These are phyloP conservation scores for Philonicus albiceps DNA, from an alignment of 2,888 invertebrate genomes.

Conservation along the genomic window DNA sequence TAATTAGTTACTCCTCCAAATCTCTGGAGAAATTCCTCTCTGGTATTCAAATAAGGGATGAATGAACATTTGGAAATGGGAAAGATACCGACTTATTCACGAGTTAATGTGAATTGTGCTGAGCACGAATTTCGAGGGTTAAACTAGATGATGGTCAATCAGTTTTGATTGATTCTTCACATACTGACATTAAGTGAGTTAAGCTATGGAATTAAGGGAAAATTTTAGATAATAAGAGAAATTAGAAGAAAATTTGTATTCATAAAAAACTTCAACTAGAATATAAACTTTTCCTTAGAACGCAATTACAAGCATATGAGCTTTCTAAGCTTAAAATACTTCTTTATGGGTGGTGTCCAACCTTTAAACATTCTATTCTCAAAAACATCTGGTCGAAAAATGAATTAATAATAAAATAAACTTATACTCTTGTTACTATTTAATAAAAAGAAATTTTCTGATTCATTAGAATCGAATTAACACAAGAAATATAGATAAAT, in stretches of 20 bases:
- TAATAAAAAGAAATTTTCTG: too few relatives aligned
- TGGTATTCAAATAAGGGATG: background rate
- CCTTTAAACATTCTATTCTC: too few relatives aligned
- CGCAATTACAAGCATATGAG: too few relatives aligned
- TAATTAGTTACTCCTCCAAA: background rate
- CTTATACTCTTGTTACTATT: too few relatives aligned
- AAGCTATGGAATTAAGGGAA: background rate
- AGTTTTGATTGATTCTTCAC: background rate
- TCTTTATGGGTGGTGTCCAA: too few relatives aligned
- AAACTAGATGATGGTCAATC: background rate
- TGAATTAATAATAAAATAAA: too few relatives aligned
- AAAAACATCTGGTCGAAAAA: too few relatives aligned
- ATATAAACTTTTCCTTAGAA: too few relatives aligned
- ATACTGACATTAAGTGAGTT: background rate
- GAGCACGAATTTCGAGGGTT: background rate
- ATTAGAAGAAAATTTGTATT: background rate
- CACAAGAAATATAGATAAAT: too few relatives aligned
- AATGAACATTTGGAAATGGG: background rate
- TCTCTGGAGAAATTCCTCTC: background rate
- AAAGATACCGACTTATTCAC: background rate
- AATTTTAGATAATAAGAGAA: background rate
- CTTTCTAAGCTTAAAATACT: too few relatives aligned
- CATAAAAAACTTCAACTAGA: background rate
- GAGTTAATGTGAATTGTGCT: background rate
- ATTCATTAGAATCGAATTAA: too few relatives aligned